These are phyloP conservation scores for Andrena dorsata DNA, from an alignment of 2,888 invertebrate genomes.

Conservation along the genomic window DNA sequence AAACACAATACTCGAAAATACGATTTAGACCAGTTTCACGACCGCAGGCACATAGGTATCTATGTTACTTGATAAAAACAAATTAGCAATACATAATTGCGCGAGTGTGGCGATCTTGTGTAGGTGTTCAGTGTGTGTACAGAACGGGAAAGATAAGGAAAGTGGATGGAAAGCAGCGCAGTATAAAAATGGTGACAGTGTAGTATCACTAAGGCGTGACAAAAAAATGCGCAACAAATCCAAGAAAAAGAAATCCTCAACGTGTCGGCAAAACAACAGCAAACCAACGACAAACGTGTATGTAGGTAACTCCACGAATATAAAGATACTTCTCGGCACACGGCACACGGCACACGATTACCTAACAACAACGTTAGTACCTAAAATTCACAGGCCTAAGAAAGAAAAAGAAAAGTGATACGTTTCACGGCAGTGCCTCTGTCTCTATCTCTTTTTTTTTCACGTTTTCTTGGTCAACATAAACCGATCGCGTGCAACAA, in stretches of 20 bases:
- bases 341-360: conserved; percentile 85
- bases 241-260: conserved; percentile 73
- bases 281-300: conserved; percentile 84
- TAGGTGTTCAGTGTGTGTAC: conserved; percentile 9
- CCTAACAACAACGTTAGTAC: conserved; percentile 85
- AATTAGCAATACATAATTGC: background rate
- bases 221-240: conserved; percentile 73
- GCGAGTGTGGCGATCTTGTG: background rate
- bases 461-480: conserved; percentile 54
- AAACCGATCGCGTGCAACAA: conserved; percentile 41
- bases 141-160: background rate
- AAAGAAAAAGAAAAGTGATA: conserved; percentile 56
- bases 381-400: conserved; percentile 76
- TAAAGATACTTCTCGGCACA: conserved; percentile 83
- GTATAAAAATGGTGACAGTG: conserved; percentile 62
- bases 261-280: conserved; percentile 82
- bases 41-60: too few relatives aligned
- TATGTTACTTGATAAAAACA: background rate
- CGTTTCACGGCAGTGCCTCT: conserved; percentile 60
- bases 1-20: too few relatives aligned
- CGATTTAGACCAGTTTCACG: too few relatives aligned
- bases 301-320: conserved; percentile 71
- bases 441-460: conserved; percentile 62
- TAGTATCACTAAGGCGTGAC: conserved; percentile 76
- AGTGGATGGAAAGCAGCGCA: conserved; percentile 55